Evolutionary conservation across 2,113 vertebrate genomes (phyloP).

Genomic region (Halichoeres trimaculatus): DNA sequence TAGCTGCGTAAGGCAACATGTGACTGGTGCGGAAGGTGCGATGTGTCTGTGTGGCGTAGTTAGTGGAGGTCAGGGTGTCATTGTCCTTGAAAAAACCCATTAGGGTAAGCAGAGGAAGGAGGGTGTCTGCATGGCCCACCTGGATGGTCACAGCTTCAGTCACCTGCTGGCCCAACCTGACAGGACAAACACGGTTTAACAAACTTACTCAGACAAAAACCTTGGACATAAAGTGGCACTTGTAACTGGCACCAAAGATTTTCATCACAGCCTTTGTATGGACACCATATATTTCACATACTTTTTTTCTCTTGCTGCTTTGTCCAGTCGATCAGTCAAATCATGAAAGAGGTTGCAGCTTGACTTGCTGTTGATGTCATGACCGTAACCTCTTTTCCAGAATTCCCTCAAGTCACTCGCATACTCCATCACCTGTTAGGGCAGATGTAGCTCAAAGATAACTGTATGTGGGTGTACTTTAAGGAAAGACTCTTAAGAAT

Average conservation of each 20-base stretch:
- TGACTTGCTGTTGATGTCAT: constrained; percentile 92
- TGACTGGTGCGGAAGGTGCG: constrained; percentile 89
- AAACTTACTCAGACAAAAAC: no score
- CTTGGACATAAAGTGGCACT: background rate
- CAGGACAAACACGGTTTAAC: constrained; percentile 4
- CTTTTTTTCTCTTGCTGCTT: constrained; percentile 84
- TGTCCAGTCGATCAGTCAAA: constrained; percentile 88
- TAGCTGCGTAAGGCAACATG: constrained; percentile 92
- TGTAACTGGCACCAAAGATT: no score
- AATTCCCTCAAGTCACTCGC: constrained; percentile 93
- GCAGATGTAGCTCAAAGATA: constrained; percentile 1
- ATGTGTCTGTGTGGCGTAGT: constrained; percentile 79
- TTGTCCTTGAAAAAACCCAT: constrained; percentile 93
- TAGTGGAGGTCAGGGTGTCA: constrained; percentile 83
- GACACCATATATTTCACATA: constrained; percentile 63
- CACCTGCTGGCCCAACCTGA: constrained; percentile 84
- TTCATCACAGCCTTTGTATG: background rate
- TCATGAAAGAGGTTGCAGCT: constrained; percentile 94
- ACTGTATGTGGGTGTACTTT: background rate
- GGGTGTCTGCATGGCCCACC: constrained; percentile 94
- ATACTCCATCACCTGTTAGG: constrained; percentile 91
- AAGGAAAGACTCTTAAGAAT: background rate
- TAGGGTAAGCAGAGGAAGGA: constrained; percentile 92
- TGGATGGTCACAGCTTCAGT: constrained; percentile 89
- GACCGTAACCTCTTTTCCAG: constrained; percentile 94